Evolutionary conservation across 1,140 invertebrate species (phyloP), one percentile per base, ranked within the genome.

Genomic region (Tetragnatha versicolor): DNA sequence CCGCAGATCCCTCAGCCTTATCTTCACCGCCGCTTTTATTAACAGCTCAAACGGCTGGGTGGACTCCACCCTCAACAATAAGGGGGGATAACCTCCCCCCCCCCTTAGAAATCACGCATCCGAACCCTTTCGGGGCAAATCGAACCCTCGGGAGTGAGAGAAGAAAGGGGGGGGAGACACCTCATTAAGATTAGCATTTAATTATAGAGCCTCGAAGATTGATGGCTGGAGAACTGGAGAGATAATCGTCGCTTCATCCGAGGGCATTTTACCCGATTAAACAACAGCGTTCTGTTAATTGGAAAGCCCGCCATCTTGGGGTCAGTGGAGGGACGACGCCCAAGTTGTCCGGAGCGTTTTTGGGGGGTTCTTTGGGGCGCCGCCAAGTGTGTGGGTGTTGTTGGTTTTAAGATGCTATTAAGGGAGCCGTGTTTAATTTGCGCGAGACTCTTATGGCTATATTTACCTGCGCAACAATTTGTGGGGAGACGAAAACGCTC

Each of bases 101-200:
- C 39, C 31, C 42, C 37, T 63, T 27, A 25, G 5, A 9, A 9
- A 9, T 17, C 17, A 17, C 17, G 39, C 25, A n/a, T 12, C 60
- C n/a, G 31, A 14, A n/a, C 31, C 9, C 14, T 10, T 6, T 25
- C 49, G 29, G 35, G 29, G 37, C 53, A 42, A 42, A 58, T 58
- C 39, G 51, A 55, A 37, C 69, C 69, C 70, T 9, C 27, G 55
- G 70, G 55, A 61, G 31, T 47, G 27, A 33, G 53, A 31, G 70
- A 73, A n/a, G n/a, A n/a, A n/a, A n/a, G n/a, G n/a, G n/a, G n/a
- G n/a, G n/a, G n/a, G n/a, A n/a, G n/a, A 73, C 55, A 73, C 53
- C 70, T 73, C 70, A 73, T 73, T 73, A 73, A 73, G 70, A 73
- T 73, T 73, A 73, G 70, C 70, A 73, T 73, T 73, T 73, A 73